Evolutionary conservation across 2,888 invertebrate species (phyloP).

Genomic region (Ischnura elegans): DNA sequence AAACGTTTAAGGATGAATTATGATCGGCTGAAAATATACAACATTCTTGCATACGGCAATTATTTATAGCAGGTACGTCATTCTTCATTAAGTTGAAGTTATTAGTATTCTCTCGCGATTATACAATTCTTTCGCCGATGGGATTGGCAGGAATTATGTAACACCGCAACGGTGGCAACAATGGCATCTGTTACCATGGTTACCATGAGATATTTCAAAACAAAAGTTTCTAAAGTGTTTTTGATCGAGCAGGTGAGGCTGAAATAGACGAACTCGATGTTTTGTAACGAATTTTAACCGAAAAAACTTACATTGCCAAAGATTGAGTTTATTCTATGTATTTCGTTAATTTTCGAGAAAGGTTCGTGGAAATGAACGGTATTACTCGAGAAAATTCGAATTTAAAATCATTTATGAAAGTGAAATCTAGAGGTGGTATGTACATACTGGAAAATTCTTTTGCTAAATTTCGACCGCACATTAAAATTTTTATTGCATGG

Average conservation of each 20-base stretch:
- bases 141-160: neutral
- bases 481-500: too few relatives aligned
- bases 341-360: neutral
- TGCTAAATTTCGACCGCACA: too few relatives aligned
- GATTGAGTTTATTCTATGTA: neutral
- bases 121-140: neutral
- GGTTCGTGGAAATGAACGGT: constrained; percentile 41
- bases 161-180: neutral
- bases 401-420: neutral
- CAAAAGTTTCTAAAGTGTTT: neutral
- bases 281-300: too few relatives aligned
- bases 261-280: too few relatives aligned
- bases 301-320: too few relatives aligned
- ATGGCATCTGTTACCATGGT: neutral
- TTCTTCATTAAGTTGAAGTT: neutral
- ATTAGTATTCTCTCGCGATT: neutral
- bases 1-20: neutral
- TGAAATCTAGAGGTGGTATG: constrained; percentile 17
- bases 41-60: neutral
- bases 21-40: neutral
- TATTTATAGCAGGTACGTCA: neutral
- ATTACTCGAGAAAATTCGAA: constrained; percentile 30
- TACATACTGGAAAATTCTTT: neutral
- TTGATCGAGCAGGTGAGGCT: too few relatives aligned
- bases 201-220: neutral